Percentiles rank a stretch among this genome's conserved stretches.
These are phyloP conservation scores for Tetramorium parvispinum DNA, from an alignment of 1,140 invertebrate genomes.

Conservation along the genomic window DNA sequence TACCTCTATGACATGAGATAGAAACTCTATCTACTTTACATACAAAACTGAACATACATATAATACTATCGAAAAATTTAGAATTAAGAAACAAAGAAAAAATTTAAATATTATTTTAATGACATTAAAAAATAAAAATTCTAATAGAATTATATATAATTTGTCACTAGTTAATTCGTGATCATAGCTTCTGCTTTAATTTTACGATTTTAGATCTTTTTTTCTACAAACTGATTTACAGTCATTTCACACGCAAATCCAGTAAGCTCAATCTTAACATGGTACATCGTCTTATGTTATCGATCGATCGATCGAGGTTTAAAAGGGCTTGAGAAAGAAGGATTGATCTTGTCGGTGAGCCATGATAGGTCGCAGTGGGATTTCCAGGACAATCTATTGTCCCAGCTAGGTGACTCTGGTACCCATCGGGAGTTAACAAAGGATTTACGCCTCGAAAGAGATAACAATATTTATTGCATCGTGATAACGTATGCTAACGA, in stretches of 20 bases:
- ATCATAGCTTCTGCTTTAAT: background rate
- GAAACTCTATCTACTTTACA: background rate
- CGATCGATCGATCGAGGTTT: constrained; percentile 44
- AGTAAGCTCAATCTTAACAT: background rate
- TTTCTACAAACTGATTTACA: background rate
- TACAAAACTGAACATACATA: background rate
- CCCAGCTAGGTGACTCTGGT: background rate
- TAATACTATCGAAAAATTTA: background rate
- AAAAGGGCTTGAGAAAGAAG: constrained; percentile 35
- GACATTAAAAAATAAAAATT: background rate
- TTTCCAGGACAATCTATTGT: constrained; percentile 54
- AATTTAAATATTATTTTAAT: background rate
- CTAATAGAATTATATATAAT: background rate
- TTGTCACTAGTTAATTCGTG: background rate
- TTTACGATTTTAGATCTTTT: background rate
- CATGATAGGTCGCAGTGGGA: constrained; percentile 41
- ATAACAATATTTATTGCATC: constrained; percentile 66
- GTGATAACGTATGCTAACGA: constrained; percentile 35
- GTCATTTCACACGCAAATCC: background rate
- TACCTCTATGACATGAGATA: background rate
- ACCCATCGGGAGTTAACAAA: constrained; percentile 16
- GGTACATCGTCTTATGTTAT: constrained; percentile 40
- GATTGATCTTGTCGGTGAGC: constrained; percentile 46
- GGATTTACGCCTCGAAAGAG: constrained; percentile 63
- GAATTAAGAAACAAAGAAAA: background rate